Evolutionary conservation across 2,797 vertebrate species (phyloP), one percentile per base, ranked within the genome.

Genomic region (Oreonectes daqikongensis): DNA sequence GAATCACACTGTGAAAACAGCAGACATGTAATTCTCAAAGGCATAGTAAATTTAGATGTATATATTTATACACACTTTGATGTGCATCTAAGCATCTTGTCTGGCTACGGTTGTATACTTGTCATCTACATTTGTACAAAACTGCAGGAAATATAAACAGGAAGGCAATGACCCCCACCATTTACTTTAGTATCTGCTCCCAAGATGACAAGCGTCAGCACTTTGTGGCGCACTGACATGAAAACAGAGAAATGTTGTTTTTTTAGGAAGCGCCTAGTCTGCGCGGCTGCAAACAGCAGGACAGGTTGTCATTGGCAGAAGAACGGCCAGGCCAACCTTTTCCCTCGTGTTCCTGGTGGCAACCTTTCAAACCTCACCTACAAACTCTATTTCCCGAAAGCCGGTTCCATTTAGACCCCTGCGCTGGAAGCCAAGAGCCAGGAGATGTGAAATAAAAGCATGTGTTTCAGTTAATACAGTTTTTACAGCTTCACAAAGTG

Each of bases 221-320:
- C 76, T 79, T 85, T 85, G 90, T 89, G 84, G 86, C 78, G 68
- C 81, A 66, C 72, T 84, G 89, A 85, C 86, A 86, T 78, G 78
- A 78, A 84, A 85, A 85, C 87, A 89, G 87, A 88, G 86, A 86
- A 79, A 89, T 88, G 88, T 89, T 90, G 88, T 87, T 88, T 87
- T 87, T 85, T 79, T 85, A 79, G 70, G 88, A 88, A 87, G 84
- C 83, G 8, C 32, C 22, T 78, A 78, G 81, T 82, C 85, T 86
- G 84, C 87, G 85, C 79, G 67, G 86, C 77, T 57, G 66, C 84
- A 70, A 79, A 65, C 84, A 61, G 75, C 64, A 82, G 82, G 88
- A 88, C 88, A 89, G 78, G 79, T 83, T 88, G 86, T 90, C 89
- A 90, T 86, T 85, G 75, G 78, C 83, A 72, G 86, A 86, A 88